These are phyloP conservation scores for Scomber colias DNA, from an alignment of 2,113 vertebrate species.

Conservation along the genomic window DNA sequence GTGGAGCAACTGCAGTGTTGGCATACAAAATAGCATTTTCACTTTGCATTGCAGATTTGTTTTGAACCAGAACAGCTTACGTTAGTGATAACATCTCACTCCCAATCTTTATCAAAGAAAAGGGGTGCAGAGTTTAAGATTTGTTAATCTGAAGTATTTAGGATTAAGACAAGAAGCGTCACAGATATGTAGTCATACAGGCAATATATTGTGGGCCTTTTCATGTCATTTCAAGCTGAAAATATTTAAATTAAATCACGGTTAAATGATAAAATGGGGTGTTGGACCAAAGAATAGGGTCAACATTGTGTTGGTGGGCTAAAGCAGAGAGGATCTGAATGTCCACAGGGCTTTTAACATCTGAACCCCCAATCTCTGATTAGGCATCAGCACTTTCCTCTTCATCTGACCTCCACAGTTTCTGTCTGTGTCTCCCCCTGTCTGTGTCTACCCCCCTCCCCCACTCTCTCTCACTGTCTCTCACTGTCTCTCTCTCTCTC, in stretches of 20 bases:
- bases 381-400: constrained; percentile 34
- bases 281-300: neutral
- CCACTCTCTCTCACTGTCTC: too few relatives aligned
- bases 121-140: neutral
- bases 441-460: neutral
- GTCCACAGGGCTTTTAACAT: constrained; percentile 27
- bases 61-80: constrained; percentile 39
- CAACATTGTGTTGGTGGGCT: neutral
- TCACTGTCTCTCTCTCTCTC: neutral
- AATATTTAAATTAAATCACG: neutral
- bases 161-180: neutral
- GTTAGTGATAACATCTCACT: constrained; percentile 50
- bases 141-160: neutral
- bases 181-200: neutral
- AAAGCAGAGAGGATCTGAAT: neutral
- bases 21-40: constrained; percentile 36
- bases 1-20: constrained; percentile 61
- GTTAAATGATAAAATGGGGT: constrained; percentile 3
- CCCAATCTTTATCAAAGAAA: constrained; percentile 21
- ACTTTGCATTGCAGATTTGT: constrained; percentile 65
- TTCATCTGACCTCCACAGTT: constrained; percentile 69
- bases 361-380: constrained; percentile 28
- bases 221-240: neutral
- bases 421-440: constrained; percentile 21
- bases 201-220: neutral